phyloP scores from a whole-genome alignment of 2,888 invertebrate genomes.

The Drosophila antonietae region DNA sequence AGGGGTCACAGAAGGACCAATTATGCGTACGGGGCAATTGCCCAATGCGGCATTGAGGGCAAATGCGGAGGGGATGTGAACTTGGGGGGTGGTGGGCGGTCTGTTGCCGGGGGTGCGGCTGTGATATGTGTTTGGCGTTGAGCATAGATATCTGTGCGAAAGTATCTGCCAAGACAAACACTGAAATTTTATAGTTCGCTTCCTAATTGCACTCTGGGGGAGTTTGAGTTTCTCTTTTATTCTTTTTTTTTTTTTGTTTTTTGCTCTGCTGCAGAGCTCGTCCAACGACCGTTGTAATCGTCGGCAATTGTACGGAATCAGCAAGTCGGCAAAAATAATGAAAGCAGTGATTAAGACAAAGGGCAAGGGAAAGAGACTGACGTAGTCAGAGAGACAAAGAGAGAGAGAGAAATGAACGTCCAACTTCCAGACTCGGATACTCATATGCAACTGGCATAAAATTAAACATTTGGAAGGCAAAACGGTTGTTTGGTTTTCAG shows the following conservation, averaged over 20 bases:
- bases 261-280: conserved; percentile 17
- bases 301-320: conserved; percentile 78
- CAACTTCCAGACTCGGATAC: neutral
- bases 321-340: conserved; percentile 72
- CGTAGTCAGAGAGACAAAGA: neutral
- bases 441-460: conserved; percentile 19
- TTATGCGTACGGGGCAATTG: conserved; percentile 67
- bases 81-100: neutral
- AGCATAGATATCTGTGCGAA: conserved; percentile 51
- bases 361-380: neutral
- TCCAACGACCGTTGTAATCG: conserved; percentile 64
- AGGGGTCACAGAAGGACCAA: conserved; percentile 67
- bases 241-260: neutral
- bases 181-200: conserved; percentile 83
- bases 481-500: conserved; percentile 47
- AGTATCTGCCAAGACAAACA: conserved; percentile 78
- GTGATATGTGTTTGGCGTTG: conserved; percentile 38
- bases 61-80: neutral
- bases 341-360: conserved; percentile 70
- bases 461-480: conserved; percentile 9
- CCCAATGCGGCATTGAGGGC: conserved; percentile 31
- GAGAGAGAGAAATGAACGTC: neutral
- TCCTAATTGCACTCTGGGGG: conserved; percentile 82
- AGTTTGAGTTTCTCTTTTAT: conserved; percentile 55
- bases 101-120: conserved; percentile 12